These are phyloP conservation scores for Emmelina monodactyla DNA, from an alignment of 2,888 invertebrate species.

Conservation along the genomic window DNA sequence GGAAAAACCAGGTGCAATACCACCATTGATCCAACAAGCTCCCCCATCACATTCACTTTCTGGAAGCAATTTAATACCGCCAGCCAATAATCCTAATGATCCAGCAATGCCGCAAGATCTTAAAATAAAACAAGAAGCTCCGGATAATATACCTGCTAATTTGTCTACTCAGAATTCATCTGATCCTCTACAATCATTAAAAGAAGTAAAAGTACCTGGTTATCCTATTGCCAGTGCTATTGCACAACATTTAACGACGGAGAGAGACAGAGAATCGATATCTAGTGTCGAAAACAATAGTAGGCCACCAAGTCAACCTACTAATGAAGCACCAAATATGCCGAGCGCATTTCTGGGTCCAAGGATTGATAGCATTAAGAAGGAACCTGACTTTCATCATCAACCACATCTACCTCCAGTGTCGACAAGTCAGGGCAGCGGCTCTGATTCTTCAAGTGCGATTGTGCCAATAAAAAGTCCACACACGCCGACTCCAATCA, in stretches of 20 bases:
- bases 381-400: constrained; percentile 72
- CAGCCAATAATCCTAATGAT: constrained; percentile 42
- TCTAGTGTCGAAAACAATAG: constrained; percentile 56
- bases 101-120: constrained; percentile 57
- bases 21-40: constrained; percentile 47
- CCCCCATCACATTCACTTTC: constrained; percentile 39
- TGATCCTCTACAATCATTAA: constrained; percentile 79
- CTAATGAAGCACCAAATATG: constrained; percentile 53
- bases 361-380: constrained; percentile 75
- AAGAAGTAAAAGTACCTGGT: constrained; percentile 82
- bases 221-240: constrained; percentile 67
- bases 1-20: constrained; percentile 46
- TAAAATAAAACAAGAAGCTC: constrained; percentile 64
- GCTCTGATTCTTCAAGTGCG: constrained; percentile 49
- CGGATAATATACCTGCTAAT: constrained; percentile 57
- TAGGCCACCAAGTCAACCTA: constrained; percentile 55
- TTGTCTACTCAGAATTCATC: constrained; percentile 58
- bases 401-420: constrained; percentile 60
- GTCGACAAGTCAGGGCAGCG: constrained; percentile 50
- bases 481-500: constrained; percentile 60
- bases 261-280: constrained; percentile 56
- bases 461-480: constrained; percentile 66
- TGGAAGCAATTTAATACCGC: constrained; percentile 34
- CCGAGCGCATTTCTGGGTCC: constrained; percentile 70
- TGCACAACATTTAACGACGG: constrained; percentile 53